These are phyloP conservation scores for Arctia plantaginis DNA, from an alignment of 2,888 invertebrate genomes.

Conservation along the genomic window DNA sequence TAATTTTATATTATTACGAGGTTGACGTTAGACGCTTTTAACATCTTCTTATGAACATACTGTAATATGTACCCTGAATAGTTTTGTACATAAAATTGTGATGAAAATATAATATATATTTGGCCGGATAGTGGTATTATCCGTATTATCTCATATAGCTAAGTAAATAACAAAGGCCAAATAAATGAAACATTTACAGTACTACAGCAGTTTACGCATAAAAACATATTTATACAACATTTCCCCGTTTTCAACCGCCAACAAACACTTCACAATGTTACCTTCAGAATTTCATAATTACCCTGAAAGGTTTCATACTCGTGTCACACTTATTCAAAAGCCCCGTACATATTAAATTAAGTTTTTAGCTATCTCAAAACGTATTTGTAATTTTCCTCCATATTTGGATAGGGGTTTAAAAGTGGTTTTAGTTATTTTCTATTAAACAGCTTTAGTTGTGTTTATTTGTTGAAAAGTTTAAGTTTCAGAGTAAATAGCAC, in stretches of 20 bases:
- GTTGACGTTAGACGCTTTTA: constrained; percentile 6
- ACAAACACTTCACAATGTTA: constrained; percentile 18
- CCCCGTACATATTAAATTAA: constrained; percentile 41
- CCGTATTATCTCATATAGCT: too few species aligned
- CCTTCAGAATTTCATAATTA: constrained; percentile 40
- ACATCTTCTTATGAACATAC: constrained; percentile 4
- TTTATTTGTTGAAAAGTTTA: constrained; percentile 5
- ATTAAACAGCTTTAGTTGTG: not conserved
- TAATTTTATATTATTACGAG: constrained; percentile 36
- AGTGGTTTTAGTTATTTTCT: not conserved
- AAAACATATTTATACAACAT: not conserved
- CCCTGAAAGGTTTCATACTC: constrained; percentile 21
- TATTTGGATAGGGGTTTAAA: constrained; percentile 20
- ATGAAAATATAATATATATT: too few species aligned
- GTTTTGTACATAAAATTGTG: too few species aligned
- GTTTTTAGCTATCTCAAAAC: constrained; percentile 28
- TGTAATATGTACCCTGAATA: too few species aligned
- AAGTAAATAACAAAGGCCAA: too few species aligned
- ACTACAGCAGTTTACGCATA: not conserved
- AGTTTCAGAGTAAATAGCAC: not conserved
- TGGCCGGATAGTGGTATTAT: too few species aligned
- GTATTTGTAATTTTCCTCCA: constrained; percentile 19
- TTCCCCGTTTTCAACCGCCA: constrained; percentile 10
- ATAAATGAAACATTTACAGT: not conserved
- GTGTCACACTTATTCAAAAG: constrained; percentile 19